Percentiles rank a stretch among this genome's conserved stretches.
These are phyloP conservation scores for Actias luna DNA, from an alignment of 2,888 invertebrate species.

Conservation along the genomic window DNA sequence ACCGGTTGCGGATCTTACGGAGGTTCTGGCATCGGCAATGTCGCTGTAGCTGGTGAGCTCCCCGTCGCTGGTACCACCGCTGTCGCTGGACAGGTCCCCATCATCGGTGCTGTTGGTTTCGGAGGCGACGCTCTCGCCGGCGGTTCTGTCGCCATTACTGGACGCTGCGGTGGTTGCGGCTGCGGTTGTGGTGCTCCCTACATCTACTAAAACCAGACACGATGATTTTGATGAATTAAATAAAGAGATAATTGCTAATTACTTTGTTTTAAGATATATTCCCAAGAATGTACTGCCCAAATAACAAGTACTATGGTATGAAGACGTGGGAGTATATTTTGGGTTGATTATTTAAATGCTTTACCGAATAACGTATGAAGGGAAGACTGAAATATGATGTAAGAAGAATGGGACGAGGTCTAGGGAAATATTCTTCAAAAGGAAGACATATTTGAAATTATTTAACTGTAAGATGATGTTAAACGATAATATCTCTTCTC, in stretches of 20 bases:
- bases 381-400: no score
- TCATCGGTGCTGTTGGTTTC: conserved; percentile 41
- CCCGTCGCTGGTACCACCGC: conserved; percentile 27
- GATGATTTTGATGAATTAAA: not conserved
- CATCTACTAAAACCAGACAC: conserved; percentile 14
- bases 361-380: no score
- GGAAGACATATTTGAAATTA: no score
- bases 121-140: conserved; percentile 38
- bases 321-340: no score
- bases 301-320: no score
- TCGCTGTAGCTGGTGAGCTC: conserved; percentile 41
- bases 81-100: conserved; percentile 44
- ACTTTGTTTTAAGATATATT: no score
- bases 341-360: no score
- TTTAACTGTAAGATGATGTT: no score
- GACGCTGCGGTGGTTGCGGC: conserved; percentile 22
- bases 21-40: conserved; percentile 38
- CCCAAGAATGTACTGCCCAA: no score
- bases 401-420: no score
- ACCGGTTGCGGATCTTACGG: conserved; percentile 29
- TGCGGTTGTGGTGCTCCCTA: conserved; percentile 21
- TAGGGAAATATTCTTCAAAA: no score
- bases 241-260: not conserved
- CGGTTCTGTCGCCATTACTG: conserved; percentile 31
- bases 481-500: no score